Conservation (phyloP, 2,888 invertebrate species). For the Tinea trinotella region DNA sequence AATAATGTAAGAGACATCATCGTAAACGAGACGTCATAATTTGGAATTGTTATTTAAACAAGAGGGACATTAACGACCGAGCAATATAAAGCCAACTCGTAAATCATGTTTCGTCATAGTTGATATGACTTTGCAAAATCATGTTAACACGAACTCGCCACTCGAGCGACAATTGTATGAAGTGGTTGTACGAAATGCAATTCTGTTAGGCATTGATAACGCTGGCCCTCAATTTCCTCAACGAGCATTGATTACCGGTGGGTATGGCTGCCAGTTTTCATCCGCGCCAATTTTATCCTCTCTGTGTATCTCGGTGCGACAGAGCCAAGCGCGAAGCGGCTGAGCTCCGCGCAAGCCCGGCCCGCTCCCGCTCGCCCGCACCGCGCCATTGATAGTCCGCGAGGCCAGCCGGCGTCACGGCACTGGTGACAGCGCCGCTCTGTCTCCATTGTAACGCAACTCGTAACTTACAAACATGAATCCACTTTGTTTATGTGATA, state of each 20-base stretch:
- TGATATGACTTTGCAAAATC: background rate
- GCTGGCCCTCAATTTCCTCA: conserved; percentile 45
- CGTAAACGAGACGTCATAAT: conserved; percentile 4
- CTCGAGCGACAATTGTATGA: background rate
- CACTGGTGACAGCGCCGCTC: conserved; percentile 42
- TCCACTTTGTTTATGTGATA: background rate
- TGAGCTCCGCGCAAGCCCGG: conserved; percentile 40
- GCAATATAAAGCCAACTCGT: background rate
- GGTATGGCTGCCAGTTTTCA: conserved; percentile 40
- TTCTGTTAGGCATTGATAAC: conserved; percentile 30
- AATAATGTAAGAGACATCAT: background rate
- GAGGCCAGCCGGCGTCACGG: conserved; percentile 56
- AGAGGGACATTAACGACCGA: background rate
- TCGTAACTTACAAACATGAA: background rate
- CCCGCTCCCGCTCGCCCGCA: conserved; percentile 23
- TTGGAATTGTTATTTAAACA: conserved; percentile 4
- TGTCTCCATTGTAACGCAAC: conserved; percentile 32
- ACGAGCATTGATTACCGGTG: conserved; percentile 61
- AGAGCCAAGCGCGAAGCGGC: conserved; percentile 43
- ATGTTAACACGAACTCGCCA: conserved; percentile 5
- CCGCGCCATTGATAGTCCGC: conserved; percentile 58
- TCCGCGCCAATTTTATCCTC: conserved; percentile 70
- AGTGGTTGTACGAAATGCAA: conserved; percentile 1
- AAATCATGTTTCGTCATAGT: conserved; percentile 2
- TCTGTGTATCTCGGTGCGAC: conserved; percentile 29